phyloP scores from a whole-genome alignment of 2,888 invertebrate genomes.

The Achlya flavicornis region DNA sequence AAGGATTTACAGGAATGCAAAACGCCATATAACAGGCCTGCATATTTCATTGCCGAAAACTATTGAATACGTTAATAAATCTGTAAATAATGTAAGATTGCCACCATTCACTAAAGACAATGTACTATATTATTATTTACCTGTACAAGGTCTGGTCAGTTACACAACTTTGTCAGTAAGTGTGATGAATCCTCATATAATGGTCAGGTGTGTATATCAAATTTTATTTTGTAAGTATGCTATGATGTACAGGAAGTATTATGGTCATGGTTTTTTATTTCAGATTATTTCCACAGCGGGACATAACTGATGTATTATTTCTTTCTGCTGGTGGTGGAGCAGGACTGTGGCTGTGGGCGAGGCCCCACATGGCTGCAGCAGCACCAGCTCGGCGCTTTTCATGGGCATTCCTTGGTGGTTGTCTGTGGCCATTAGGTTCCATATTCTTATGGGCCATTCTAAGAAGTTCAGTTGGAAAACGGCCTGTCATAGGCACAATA shows the following conservation, averaged over 20 bases:
- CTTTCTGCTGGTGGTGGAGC: slow-evolving; percentile 92
- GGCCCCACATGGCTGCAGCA: slow-evolving; percentile 89
- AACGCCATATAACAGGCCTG: slow-evolving; percentile 55
- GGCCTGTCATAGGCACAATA: slow-evolving; percentile 86
- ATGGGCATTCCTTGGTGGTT: slow-evolving; percentile 90
- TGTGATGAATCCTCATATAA: slow-evolving; percentile 92
- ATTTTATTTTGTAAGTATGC: not conserved
- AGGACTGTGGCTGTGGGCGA: slow-evolving; percentile 91
- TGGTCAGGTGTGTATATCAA: slow-evolving; percentile 85
- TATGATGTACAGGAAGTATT: slow-evolving; percentile 5
- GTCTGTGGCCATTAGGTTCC: slow-evolving; percentile 94
- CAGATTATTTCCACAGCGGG: slow-evolving; percentile 88
- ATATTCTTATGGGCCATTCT: slow-evolving; percentile 94
- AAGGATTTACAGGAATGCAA: slow-evolving; percentile 63
- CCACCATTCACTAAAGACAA: slow-evolving; percentile 89
- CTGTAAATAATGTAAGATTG: slow-evolving; percentile 70
- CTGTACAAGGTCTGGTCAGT: slow-evolving; percentile 89
- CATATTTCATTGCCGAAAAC: slow-evolving; percentile 64
- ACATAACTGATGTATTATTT: slow-evolving; percentile 92
- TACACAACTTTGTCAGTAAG: slow-evolving; percentile 92
- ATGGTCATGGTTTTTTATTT: slow-evolving; percentile 14
- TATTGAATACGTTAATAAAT: slow-evolving; percentile 68
- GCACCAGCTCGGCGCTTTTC: slow-evolving; percentile 84
- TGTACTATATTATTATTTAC: slow-evolving; percentile 89
- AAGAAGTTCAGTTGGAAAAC: slow-evolving; percentile 89